Percentiles rank a stretch among this genome's conserved stretches.
phyloP scores from a whole-genome alignment of 2,888 invertebrate genomes.

The Eupeodes latifasciatus region DNA sequence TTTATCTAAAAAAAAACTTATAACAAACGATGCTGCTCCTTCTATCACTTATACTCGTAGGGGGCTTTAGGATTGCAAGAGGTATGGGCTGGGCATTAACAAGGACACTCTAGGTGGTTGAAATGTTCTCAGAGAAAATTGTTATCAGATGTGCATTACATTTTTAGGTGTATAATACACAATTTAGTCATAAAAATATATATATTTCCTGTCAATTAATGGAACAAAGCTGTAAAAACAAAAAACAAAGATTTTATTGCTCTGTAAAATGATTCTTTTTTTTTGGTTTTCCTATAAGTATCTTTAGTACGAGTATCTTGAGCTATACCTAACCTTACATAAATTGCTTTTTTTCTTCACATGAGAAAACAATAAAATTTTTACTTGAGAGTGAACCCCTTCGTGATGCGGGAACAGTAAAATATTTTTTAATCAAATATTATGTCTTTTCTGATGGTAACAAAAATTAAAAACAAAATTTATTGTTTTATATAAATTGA shows the following conservation, averaged over 20 bases:
- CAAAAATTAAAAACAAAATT: background rate
- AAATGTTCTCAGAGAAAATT: constrained; percentile 9
- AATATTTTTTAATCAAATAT: constrained; percentile 8
- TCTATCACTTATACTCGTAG: constrained; percentile 1
- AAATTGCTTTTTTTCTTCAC: background rate
- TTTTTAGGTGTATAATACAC: constrained; percentile 12
- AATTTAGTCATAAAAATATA: constrained; percentile 66
- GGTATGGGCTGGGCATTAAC: too few relatives aligned
- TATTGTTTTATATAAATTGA: too few relatives aligned
- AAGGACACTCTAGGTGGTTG: too few relatives aligned
- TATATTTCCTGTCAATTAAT: constrained; percentile 70
- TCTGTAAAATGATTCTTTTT: background rate
- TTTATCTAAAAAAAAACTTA: background rate
- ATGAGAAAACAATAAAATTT: background rate
- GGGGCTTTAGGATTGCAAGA: background rate
- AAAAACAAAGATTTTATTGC: constrained; percentile 29
- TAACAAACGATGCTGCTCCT: too few relatives aligned
- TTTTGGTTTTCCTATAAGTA: too few relatives aligned
- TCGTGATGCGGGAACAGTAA: background rate
- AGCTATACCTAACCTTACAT: background rate
- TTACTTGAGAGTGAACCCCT: background rate
- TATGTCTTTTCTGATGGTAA: background rate
- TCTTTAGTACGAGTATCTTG: too few relatives aligned
- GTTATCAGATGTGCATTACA: constrained; percentile 59
- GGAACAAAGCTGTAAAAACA: constrained; percentile 12